Conservation (phyloP, 2,888 invertebrate genomes). For the Drosophila monieri region DNA sequence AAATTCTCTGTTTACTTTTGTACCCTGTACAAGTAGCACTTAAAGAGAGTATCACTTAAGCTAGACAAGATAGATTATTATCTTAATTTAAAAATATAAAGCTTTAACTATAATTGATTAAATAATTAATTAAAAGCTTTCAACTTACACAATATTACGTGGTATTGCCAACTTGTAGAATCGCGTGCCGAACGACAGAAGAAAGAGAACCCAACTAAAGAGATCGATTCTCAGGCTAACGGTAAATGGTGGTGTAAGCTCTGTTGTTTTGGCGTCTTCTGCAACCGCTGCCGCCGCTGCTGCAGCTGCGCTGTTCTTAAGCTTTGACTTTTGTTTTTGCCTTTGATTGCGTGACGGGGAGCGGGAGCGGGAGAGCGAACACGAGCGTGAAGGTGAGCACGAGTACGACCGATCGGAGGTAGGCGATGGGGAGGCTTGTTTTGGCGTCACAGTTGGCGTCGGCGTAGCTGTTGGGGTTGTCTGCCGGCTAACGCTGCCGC, state of each 20-base stretch:
- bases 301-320: constrained; percentile 20
- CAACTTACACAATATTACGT: constrained; percentile 94
- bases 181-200: constrained; percentile 89
- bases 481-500: constrained; percentile 69
- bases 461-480: constrained; percentile 37
- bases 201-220: constrained; percentile 89
- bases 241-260: constrained; percentile 80
- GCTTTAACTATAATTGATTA: neutral
- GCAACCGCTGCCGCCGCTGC: neutral
- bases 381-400: constrained; percentile 47
- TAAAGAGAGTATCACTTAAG: neutral
- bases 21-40: neutral
- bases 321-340: neutral
- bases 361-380: constrained; percentile 53
- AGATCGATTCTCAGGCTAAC: constrained; percentile 90
- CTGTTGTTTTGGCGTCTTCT: neutral
- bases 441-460: constrained; percentile 41
- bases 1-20: constrained; percentile 9
- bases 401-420: constrained; percentile 35
- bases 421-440: constrained; percentile 50
- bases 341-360: constrained; percentile 21
- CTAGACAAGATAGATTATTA: neutral
- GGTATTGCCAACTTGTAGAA: constrained; percentile 94
- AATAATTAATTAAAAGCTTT: neutral
- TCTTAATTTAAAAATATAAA: neutral